A percentile compares a stretch with the other conserved stretches of the same genome.
Conservation (phyloP, 37 sponge, comb jelly and placozoan species). For the Cliona cf. orientalis region DNA sequence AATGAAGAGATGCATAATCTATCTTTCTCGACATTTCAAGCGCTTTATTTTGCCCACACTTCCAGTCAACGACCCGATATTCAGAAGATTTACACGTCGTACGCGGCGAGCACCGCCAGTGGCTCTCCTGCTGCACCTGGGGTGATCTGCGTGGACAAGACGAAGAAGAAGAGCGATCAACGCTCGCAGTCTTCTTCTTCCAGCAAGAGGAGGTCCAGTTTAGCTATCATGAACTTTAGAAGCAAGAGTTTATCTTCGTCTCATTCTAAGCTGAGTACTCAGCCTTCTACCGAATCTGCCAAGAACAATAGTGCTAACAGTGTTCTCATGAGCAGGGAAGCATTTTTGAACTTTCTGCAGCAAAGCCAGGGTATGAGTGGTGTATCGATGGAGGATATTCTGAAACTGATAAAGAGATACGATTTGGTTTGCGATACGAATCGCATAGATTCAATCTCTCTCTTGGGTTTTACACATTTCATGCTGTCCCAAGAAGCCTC, state of each 20-base stretch:
- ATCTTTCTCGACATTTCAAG: slow-evolving; percentile 18
- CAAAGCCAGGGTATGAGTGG: slow-evolving; percentile 12
- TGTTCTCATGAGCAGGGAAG: slow-evolving; percentile 37
- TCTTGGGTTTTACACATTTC: slow-evolving; percentile 52
- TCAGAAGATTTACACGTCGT: slow-evolving; percentile 12
- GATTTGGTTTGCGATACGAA: not conserved
- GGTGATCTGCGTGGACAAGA: not conserved
- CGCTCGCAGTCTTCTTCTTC: not conserved
- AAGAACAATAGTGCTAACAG: too few species aligned
- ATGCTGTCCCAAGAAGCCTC: slow-evolving; percentile 38
- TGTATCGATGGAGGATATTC: slow-evolving; percentile 12
- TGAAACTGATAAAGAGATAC: slow-evolving; percentile 21
- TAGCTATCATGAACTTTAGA: slow-evolving; percentile 2
- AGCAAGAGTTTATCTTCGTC: not conserved
- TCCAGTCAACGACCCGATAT: slow-evolving; percentile 38
- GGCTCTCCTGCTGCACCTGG: not conserved
- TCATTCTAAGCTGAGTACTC: not conserved
- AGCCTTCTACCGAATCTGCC: not conserved
- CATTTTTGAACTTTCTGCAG: slow-evolving; percentile 40
- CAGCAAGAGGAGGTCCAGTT: slow-evolving; percentile 24
- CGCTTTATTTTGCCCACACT: slow-evolving; percentile 33
- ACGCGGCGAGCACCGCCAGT: not conserved
- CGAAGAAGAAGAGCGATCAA: too few species aligned
- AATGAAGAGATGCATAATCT: not conserved
- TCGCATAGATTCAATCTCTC: slow-evolving; percentile 9